Percentiles rank a stretch among this genome's conserved stretches.
Conservation (phyloP, 2,888 invertebrate genomes). For the Eurytoma adleriae region DNA sequence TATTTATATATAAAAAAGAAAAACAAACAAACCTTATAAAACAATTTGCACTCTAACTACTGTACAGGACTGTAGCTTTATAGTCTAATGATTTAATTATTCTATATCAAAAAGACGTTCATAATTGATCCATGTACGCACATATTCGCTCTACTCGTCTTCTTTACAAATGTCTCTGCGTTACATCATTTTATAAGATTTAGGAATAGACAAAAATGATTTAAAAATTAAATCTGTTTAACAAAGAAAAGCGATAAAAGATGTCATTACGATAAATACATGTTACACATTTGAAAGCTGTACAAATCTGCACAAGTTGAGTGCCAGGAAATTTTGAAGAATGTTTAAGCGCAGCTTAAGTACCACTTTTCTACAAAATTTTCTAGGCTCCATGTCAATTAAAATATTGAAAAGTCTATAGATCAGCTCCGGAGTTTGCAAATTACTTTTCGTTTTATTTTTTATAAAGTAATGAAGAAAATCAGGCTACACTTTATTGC, state of each 20-base stretch:
- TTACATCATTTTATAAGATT: background rate
- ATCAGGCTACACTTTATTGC: too few relatives aligned
- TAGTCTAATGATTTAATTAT: constrained; percentile 53
- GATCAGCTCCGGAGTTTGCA: too few relatives aligned
- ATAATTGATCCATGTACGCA: constrained; percentile 26
- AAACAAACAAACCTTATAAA: constrained; percentile 70
- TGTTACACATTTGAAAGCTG: background rate
- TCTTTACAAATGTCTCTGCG: background rate
- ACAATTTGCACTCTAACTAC: constrained; percentile 67
- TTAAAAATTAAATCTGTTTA: too few relatives aligned
- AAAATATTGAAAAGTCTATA: too few relatives aligned
- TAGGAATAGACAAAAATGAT: too few relatives aligned
- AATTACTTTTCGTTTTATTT: too few relatives aligned
- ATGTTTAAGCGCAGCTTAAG: constrained; percentile 11
- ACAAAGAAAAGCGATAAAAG: constrained; percentile 4
- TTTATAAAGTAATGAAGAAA: too few relatives aligned
- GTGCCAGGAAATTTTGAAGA: background rate
- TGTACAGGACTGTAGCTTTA: constrained; percentile 62
- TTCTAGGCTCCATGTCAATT: background rate
- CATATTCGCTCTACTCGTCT: constrained; percentile 9
- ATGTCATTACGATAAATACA: background rate
- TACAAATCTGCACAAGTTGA: constrained; percentile 8
- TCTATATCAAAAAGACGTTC: constrained; percentile 28
- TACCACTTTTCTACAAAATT: background rate
- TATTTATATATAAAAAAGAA: constrained; percentile 63